Base-by-base conservation (phyloP, 2,797 vertebrate genomes). In the Halcyon leucocephala region DNA sequence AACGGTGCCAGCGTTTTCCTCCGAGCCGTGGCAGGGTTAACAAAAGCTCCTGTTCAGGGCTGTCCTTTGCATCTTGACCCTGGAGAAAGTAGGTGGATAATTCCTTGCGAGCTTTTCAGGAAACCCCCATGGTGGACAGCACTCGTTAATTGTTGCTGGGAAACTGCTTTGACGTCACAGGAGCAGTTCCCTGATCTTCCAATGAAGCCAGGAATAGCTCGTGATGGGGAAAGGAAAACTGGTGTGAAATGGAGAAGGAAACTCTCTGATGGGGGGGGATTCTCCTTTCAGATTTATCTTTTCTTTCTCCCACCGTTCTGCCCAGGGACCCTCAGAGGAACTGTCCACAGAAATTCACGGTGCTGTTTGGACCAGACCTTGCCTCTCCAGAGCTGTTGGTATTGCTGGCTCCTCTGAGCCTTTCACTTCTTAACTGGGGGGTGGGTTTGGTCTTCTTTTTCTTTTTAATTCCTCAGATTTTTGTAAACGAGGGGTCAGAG, bases 121-220 rank as follows among this genome's bases (percentile, higher is more conserved):
- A 98, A 98, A 98, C 97, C 98, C 98, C 98, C 93, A 95, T 98
- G 97, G 98, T 98, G 97, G 98, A 97, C 98, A 97, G 89, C 97
- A 97, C 98, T 97, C 91, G 48, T 96, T 97, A 97, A 97, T 97
- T 29, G 98, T 98, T 98, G 98, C 98, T 97, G 97, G 97, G 98
- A 98, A 97, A 98, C 97, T 76, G 97, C 93, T 95, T 91, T 98
- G 97, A 98, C 98, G 97, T 98, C 98, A 98, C 20, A 12, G 46
- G 83, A 97, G 97, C 98, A 82, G 96, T 98, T 98, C 97, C 98
- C 98, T 82, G 91, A 41, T 97, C 93, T 83, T 74, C 29, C 84
- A 89, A 73, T 91, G 93, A 60, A 31, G 15, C 10, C 94, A 90
- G 93, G 93, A 97, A 94, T 94, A 91, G 92, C 94, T 88, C 4